Evolutionary conservation across 2,113 vertebrate species (phyloP).

Genomic region (Melanotaenia duboulayi): DNA sequence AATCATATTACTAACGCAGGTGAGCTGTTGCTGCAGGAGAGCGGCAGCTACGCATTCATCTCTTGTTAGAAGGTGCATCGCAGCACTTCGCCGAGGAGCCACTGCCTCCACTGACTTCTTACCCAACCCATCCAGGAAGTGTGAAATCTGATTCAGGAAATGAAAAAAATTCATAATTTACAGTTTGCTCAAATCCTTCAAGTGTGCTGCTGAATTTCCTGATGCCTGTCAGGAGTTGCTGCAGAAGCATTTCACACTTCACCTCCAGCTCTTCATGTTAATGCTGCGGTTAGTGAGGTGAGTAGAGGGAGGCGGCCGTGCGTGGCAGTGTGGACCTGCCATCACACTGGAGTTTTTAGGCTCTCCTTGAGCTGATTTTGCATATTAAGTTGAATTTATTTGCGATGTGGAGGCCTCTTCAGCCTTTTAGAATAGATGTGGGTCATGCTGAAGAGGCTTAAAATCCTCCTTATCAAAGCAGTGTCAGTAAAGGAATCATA

Average conservation of each 20-base stretch:
- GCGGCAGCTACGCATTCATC: slow-evolving; percentile 8
- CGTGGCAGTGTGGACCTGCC: neutral
- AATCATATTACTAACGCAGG: slow-evolving; percentile 3
- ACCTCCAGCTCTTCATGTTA: slow-evolving; percentile 29
- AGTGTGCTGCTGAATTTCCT: slow-evolving; percentile 26
- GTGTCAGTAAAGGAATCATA: neutral
- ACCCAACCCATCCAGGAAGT: slow-evolving; percentile 25
- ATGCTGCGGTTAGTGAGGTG: slow-evolving; percentile 14
- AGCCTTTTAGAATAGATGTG: neutral
- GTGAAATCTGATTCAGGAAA: slow-evolving; percentile 52
- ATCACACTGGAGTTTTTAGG: neutral
- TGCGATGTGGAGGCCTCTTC: neutral
- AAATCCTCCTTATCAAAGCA: neutral
- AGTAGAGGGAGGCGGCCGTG: neutral
- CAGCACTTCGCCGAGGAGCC: neutral
- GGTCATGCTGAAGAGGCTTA: neutral
- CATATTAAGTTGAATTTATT: neutral
- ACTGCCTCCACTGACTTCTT: slow-evolving; percentile 1
- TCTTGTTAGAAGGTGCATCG: neutral
- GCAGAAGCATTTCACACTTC: slow-evolving; percentile 41
- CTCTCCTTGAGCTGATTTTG: neutral
- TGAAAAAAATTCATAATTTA: slow-evolving; percentile 31
- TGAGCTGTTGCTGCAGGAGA: neutral
- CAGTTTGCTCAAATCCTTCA: slow-evolving; percentile 17
- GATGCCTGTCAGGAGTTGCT: slow-evolving; percentile 7